A percentile compares a stretch with the other conserved stretches of the same genome.
Conservation (phyloP, 2,888 invertebrate genomes). For the Papilio protenor region DNA sequence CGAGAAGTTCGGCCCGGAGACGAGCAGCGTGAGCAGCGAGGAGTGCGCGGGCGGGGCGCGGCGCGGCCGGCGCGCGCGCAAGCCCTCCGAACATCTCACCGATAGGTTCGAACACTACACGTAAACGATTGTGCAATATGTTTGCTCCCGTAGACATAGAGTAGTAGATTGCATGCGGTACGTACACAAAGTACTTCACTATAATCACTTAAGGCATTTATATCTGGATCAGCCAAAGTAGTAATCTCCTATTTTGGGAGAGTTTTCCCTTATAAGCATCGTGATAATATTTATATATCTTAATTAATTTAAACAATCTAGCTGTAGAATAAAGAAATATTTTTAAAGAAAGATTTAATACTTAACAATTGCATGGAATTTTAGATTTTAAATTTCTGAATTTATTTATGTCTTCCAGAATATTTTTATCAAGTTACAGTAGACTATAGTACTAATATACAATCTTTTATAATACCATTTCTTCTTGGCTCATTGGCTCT, state of each 20-base stretch:
- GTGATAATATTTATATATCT: neutral
- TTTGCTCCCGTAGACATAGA: constrained; percentile 27
- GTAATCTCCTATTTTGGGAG: neutral
- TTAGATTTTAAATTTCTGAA: neutral
- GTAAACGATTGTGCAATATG: constrained; percentile 28
- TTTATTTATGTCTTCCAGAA: neutral
- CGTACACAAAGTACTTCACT: neutral
- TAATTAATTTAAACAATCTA: neutral
- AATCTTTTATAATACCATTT: no score
- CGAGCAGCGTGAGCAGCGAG: constrained; percentile 80
- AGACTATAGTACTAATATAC: no score
- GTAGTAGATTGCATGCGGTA: constrained; percentile 35
- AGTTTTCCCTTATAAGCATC: neutral
- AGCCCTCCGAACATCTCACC: constrained; percentile 90
- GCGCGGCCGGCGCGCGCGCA: constrained; percentile 83
- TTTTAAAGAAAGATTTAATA: neutral
- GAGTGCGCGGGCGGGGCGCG: constrained; percentile 80
- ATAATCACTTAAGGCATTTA: neutral
- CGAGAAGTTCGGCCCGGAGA: constrained; percentile 90
- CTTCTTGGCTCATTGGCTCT: no score
- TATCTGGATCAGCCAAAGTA: neutral
- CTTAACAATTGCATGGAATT: neutral
- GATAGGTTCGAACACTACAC: constrained; percentile 77
- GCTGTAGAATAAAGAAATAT: neutral
- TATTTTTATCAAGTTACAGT: neutral